A percentile compares a stretch with the other conserved stretches of the same genome.
Conservation (phyloP, 1,140 invertebrate species). For the Achatina immaculata region DNA sequence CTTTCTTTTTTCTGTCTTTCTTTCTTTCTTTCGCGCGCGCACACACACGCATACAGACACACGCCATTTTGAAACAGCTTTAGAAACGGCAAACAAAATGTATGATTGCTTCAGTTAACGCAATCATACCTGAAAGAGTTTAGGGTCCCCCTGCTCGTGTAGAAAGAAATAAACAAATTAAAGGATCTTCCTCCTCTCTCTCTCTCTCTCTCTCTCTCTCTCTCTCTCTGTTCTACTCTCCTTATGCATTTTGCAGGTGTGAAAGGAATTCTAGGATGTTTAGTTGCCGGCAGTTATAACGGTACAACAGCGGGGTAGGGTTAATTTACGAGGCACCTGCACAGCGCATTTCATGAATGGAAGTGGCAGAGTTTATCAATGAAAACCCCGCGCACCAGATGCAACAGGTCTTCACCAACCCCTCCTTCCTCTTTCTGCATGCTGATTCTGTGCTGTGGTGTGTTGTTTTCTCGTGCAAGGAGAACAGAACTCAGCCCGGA, state of each 20-base stretch:
- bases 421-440: no score
- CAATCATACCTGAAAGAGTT: background rate
- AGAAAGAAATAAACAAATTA: background rate
- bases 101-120: background rate
- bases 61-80: background rate
- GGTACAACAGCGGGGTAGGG: constrained; percentile 6
- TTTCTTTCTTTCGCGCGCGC: background rate
- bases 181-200: background rate
- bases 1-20: constrained; percentile 2
- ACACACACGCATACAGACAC: background rate
- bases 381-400: no score
- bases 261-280: constrained; percentile 19
- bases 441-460: no score
- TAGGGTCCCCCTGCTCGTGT: no score
- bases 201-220: constrained; percentile 4
- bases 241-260: background rate
- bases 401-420: no score
- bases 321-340: constrained; percentile 34
- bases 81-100: background rate
- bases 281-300: constrained; percentile 10
- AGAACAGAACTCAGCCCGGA: no score
- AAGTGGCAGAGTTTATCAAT: constrained; percentile 17
- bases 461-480: no score
- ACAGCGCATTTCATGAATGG: constrained; percentile 33
- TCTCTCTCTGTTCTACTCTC: background rate